These are phyloP conservation scores for Equus przewalskii DNA, from an alignment of 2,113 vertebrate genomes.

Conservation along the genomic window DNA sequence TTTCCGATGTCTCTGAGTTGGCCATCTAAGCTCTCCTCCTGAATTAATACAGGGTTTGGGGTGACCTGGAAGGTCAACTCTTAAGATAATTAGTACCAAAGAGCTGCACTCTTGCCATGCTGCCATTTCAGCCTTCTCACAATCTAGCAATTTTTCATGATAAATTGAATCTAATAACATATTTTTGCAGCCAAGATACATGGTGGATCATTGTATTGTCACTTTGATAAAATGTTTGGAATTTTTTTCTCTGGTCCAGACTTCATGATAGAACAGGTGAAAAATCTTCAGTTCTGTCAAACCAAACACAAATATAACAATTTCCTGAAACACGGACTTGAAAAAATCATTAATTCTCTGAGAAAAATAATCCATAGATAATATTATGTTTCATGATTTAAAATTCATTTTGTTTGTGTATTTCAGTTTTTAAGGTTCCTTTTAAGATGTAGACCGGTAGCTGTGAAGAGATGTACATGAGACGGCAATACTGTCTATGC, in stretches of 20 bases:
- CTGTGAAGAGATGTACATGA: neutral
- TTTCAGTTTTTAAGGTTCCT: neutral
- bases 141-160: constrained; percentile 86
- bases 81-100: constrained; percentile 86
- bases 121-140: constrained; percentile 83
- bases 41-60: constrained; percentile 82
- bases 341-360: constrained; percentile 66
- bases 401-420: constrained; percentile 1
- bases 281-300: constrained; percentile 80
- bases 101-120: constrained; percentile 82
- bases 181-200: constrained; percentile 82
- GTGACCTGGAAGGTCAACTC: constrained; percentile 82
- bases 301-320: constrained; percentile 75
- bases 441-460: neutral
- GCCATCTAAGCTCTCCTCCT: constrained; percentile 70
- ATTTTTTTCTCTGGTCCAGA: constrained; percentile 38
- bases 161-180: constrained; percentile 87
- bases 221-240: constrained; percentile 84
- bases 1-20: constrained; percentile 63
- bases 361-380: constrained; percentile 60
- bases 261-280: constrained; percentile 78
- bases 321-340: constrained; percentile 66
- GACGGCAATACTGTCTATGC: neutral
- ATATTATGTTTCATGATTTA: neutral
- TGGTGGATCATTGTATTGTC: constrained; percentile 86